Evolutionary conservation across 2,113 vertebrate species (phyloP).

Genomic region (Takifugu flavidus): DNA sequence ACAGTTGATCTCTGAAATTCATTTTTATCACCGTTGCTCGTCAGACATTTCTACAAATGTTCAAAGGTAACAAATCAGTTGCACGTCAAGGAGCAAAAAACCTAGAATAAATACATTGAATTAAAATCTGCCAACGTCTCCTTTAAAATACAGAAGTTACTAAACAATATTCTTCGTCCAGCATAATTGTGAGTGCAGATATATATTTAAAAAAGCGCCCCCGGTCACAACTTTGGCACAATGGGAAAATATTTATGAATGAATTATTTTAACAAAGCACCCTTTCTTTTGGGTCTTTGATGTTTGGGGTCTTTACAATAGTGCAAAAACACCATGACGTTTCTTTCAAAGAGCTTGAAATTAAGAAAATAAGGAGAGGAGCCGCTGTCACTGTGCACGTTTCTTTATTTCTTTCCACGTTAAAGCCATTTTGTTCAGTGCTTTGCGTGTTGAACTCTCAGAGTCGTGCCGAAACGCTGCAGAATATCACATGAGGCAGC

Average conservation of each 20-base stretch:
- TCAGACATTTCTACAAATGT: too few species aligned
- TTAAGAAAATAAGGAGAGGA: constrained; percentile 61
- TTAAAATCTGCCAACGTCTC: constrained; percentile 25
- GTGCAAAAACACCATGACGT: constrained; percentile 53
- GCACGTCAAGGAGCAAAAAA: background rate
- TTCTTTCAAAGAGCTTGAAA: constrained; percentile 69
- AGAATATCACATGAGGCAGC: constrained; percentile 17
- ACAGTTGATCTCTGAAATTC: too few species aligned
- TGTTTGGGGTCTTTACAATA: constrained; percentile 51
- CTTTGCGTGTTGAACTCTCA: constrained; percentile 41
- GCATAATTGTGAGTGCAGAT: constrained; percentile 28
- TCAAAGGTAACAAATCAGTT: too few species aligned
- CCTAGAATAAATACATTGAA: constrained; percentile 13
- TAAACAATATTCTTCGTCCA: constrained; percentile 51
- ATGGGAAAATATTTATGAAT: constrained; percentile 48
- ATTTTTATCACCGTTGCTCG: too few species aligned
- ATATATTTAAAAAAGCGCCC: constrained; percentile 53
- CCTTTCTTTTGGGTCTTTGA: constrained; percentile 48
- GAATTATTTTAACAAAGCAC: constrained; percentile 47
- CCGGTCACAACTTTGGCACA: constrained; percentile 44
- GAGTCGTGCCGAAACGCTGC: background rate
- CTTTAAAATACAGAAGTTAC: constrained; percentile 46
- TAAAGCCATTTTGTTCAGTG: constrained; percentile 50
- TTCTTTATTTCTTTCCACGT: constrained; percentile 67
- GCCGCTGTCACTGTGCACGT: constrained; percentile 48